Evolutionary conservation across 64 coral and sea anemone genomes (phyloP), one percentile per base, ranked within the genome.

Genomic region (Porites australiensis): DNA sequence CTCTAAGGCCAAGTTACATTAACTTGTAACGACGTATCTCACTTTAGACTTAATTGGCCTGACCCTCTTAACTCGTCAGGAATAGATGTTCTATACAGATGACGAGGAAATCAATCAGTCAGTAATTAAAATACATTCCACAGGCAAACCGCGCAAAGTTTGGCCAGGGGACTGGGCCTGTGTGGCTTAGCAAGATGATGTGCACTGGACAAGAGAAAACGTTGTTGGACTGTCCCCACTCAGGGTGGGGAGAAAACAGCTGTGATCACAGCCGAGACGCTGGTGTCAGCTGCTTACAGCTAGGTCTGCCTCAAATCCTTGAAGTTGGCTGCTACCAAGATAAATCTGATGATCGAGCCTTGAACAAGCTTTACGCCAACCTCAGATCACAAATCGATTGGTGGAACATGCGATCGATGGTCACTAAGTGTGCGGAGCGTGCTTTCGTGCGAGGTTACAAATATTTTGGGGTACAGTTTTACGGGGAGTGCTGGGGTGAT

Each of bases 381-480:
- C 70, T 74, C 44, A 90, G 95, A 86, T 8, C 11, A 50, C 2
- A 90, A 14, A 79, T 96, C 64, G 91, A 96, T 66, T 96, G 95
- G 95, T 90, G 71, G 77, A 96, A 96, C 73, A 22, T 93, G 13
- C 95, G 95, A 67, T 89, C 91, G 44, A 93, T 96, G 72, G 95
- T 96, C 2, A 96, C 95, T n/a, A 96, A 89, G 77, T 96, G 95
- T 69, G 95, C 90, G 37, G 95, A 96, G 52, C 86, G 91, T 2
- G 95, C 95, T 37, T 88, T 93, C 86, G 91, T 81, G 66, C 79
- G 43, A 5, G 95, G 80, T 44, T 96, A 90, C 73, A 93, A 86
- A 63, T 96, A 96, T 50, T 96, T 96, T 63, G 95, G 91, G 6
- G 89, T 96, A 45, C 95, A 96, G 87, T 96, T 93, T 81, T 96